These are phyloP conservation scores for Eilema sororculum DNA, from an alignment of 2,888 invertebrate species.

Conservation along the genomic window DNA sequence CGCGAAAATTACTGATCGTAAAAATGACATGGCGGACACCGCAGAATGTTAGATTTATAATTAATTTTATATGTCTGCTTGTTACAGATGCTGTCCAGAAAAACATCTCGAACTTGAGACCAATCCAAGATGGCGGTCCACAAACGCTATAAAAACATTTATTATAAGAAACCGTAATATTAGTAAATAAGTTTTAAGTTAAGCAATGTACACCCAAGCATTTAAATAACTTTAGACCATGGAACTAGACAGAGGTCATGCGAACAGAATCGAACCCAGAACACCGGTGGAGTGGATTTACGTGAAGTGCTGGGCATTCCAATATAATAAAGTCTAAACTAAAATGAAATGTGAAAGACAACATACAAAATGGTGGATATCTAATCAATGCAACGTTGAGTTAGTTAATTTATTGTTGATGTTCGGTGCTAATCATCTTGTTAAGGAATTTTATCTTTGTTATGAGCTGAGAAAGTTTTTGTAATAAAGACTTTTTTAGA, in stretches of 20 bases:
- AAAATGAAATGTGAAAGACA: slow-evolving; percentile 76
- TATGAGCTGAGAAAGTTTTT: slow-evolving; percentile 76
- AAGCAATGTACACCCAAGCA: slow-evolving; percentile 78
- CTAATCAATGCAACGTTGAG: slow-evolving; percentile 56
- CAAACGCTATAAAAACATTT: slow-evolving; percentile 66
- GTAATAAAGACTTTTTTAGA: slow-evolving; percentile 76
- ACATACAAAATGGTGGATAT: slow-evolving; percentile 56
- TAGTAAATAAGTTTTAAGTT: slow-evolving; percentile 77
- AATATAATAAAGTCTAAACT: slow-evolving; percentile 70
- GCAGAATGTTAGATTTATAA: slow-evolving; percentile 19
- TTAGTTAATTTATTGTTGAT: slow-evolving; percentile 59
- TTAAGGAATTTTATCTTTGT: slow-evolving; percentile 70
- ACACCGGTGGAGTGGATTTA: slow-evolving; percentile 41
- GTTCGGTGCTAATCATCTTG: slow-evolving; percentile 64
- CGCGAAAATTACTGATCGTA: slow-evolving; percentile 44
- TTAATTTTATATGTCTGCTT: slow-evolving; percentile 39
- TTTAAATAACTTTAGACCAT: slow-evolving; percentile 69
- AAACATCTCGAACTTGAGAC: slow-evolving; percentile 70
- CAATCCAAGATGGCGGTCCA: slow-evolving; percentile 71
- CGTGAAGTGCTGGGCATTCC: slow-evolving; percentile 80
- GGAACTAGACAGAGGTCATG: slow-evolving; percentile 32
- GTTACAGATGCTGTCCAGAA: slow-evolving; percentile 73
- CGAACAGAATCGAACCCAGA: slow-evolving; percentile 31
- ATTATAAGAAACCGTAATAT: slow-evolving; percentile 82
- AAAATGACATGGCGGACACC: slow-evolving; percentile 36